Conservation (phyloP, 2,797 vertebrate genomes). For the Enteromius paludinosus region DNA sequence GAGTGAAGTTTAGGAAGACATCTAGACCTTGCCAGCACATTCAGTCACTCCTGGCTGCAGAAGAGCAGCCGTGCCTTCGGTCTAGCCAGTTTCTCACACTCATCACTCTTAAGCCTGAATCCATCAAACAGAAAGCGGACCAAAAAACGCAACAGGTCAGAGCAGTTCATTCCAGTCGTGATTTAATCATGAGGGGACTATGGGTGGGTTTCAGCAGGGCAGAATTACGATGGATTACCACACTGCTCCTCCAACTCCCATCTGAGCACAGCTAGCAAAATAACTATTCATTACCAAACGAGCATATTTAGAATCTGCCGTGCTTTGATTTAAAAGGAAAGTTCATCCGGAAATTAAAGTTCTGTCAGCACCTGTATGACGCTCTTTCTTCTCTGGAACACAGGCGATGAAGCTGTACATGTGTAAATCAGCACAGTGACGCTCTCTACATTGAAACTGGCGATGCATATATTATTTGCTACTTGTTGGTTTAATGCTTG, state of each 20-base stretch:
- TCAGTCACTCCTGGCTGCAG: constrained; percentile 48
- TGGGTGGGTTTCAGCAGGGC: constrained; percentile 20
- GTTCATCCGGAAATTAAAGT: not conserved
- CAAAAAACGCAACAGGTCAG: constrained; percentile 24
- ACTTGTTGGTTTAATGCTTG: not conserved
- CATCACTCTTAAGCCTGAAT: constrained; percentile 23
- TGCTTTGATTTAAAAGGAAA: not conserved
- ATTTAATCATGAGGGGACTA: constrained; percentile 39
- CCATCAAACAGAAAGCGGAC: constrained; percentile 14
- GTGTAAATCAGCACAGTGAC: not conserved
- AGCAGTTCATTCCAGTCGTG: constrained; percentile 17
- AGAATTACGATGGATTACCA: constrained; percentile 36
- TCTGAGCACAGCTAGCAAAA: constrained; percentile 28
- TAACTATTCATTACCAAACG: constrained; percentile 18
- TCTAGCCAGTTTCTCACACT: constrained; percentile 46
- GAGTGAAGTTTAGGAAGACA: constrained; percentile 3
- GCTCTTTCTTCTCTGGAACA: not conserved
- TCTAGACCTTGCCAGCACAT: constrained; percentile 49
- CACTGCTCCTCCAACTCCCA: constrained; percentile 21
- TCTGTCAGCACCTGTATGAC: not conserved
- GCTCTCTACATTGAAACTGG: not conserved
- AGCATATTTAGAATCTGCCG: not conserved
- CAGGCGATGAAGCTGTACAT: not conserved
- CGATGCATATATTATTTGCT: not conserved
- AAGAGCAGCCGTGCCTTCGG: constrained; percentile 6